These are phyloP conservation scores for Clepsis dumicolana DNA, from an alignment of 2,888 invertebrate species.

Conservation along the genomic window DNA sequence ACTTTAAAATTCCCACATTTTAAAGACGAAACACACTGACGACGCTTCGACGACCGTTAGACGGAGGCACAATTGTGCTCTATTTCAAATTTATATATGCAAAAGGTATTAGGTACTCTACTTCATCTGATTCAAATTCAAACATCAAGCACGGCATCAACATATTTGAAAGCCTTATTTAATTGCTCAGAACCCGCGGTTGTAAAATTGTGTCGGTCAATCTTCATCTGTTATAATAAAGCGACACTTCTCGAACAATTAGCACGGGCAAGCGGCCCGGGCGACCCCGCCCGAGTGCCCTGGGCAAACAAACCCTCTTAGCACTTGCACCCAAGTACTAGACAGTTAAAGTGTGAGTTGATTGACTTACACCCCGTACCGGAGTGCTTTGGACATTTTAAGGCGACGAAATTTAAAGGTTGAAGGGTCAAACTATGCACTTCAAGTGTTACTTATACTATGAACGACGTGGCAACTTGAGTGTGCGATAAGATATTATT, in stretches of 20 bases:
- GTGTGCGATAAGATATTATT: neutral
- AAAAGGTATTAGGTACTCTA: no score
- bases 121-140: no score
- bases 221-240: conserved; percentile 42
- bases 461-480: conserved; percentile 1
- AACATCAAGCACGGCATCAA: neutral
- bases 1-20: no score
- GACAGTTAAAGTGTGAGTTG: conserved; percentile 27
- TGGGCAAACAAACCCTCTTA: conserved; percentile 65
- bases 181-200: conserved; percentile 18
- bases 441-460: neutral
- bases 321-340: conserved; percentile 27
- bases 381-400: conserved; percentile 1
- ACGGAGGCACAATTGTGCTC: no score
- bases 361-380: conserved; percentile 25
- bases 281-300: conserved; percentile 48
- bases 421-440: neutral
- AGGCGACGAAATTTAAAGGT: neutral
- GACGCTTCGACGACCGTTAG: no score
- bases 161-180: conserved; percentile 38
- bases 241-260: conserved; percentile 53
- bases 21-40: no score
- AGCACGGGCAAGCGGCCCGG: conserved; percentile 53
- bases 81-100: no score
- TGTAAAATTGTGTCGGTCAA: conserved; percentile 37